Evolutionary conservation across 1,140 invertebrate species (phyloP), one percentile per base, ranked within the genome.

Genomic region (Metaphire vulgaris): DNA sequence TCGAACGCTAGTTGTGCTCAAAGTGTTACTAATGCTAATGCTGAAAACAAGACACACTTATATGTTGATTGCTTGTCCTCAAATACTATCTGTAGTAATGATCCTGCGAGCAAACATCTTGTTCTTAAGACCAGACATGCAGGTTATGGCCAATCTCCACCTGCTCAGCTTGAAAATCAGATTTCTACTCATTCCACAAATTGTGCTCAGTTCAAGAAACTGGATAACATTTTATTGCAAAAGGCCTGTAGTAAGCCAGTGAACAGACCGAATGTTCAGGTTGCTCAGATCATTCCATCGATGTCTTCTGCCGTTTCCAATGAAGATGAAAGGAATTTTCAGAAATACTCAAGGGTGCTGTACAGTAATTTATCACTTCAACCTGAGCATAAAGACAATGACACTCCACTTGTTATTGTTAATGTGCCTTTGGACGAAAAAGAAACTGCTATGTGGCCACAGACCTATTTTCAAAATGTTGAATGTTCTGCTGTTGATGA

Each of bases 171-270:
- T n/a, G n/a, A n/a, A n/a, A n/a, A n/a, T n/a, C n/a, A n/a, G n/a
- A n/a, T n/a, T n/a, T n/a, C n/a, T n/a, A n/a, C n/a, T n/a, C n/a
- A n/a, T n/a, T n/a, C n/a, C n/a, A n/a, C n/a, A n/a, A n/a, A n/a
- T n/a, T n/a, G n/a, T n/a, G n/a, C n/a, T n/a, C n/a, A n/a, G n/a
- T n/a, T n/a, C n/a, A n/a, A n/a, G n/a, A n/a, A n/a, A n/a, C n/a
- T n/a, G n/a, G n/a, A n/a, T n/a, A n/a, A 94, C 0, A 93, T 97
- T 75, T 96, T 97, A 34, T 96, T 97, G 94, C 94, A 97, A 83
- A 94, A 93, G 30, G 95, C 97, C 0, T 95, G 95, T 83, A 95
- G 93, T 87, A 95, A 81, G 32, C 80, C 82, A 72, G 94, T 96
- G 2, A 93, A 95, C 82, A 97, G 97, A 85, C 95, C 95, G 0